Evolutionary conservation across 2,888 invertebrate species (phyloP).

Genomic region (Seira sanloemensis): DNA sequence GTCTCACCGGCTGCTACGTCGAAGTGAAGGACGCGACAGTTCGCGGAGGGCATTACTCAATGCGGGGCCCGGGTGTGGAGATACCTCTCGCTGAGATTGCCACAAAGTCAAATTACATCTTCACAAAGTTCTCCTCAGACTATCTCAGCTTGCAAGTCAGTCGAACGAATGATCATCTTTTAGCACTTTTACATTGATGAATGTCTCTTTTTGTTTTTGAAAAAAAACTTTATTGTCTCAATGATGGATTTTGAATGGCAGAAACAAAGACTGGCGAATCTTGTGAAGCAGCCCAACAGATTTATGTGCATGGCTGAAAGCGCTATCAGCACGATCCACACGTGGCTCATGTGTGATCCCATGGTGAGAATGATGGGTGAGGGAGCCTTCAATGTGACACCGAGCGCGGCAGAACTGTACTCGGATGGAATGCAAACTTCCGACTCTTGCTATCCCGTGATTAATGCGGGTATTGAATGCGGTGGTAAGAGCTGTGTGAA

Average conservation of each 20-base stretch:
- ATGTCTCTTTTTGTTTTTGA: neutral
- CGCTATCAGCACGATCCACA: slow-evolving; percentile 65
- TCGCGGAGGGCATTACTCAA: slow-evolving; percentile 47
- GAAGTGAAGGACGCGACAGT: slow-evolving; percentile 67
- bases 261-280: slow-evolving; percentile 44
- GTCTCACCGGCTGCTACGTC: slow-evolving; percentile 63
- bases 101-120: slow-evolving; percentile 64
- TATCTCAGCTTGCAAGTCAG: slow-evolving; percentile 66
- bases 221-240: neutral
- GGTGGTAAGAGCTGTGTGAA: slow-evolving; percentile 36
- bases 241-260: slow-evolving; percentile 10
- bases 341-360: slow-evolving; percentile 68
- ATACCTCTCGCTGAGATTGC: slow-evolving; percentile 69
- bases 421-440: slow-evolving; percentile 22
- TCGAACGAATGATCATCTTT: neutral
- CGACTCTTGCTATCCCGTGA: slow-evolving; percentile 30
- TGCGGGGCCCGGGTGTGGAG: slow-evolving; percentile 68
- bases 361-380: slow-evolving; percentile 39
- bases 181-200: neutral
- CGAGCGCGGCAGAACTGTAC: slow-evolving; percentile 25
- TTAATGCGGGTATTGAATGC: slow-evolving; percentile 58
- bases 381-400: slow-evolving; percentile 23
- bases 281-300: slow-evolving; percentile 35
- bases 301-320: slow-evolving; percentile 70
- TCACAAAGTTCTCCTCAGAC: slow-evolving; percentile 55